A percentile compares a stretch with the other conserved stretches of the same genome.
Conservation (phyloP, 2,797 vertebrate species). For the Trachurus trachurus region DNA sequence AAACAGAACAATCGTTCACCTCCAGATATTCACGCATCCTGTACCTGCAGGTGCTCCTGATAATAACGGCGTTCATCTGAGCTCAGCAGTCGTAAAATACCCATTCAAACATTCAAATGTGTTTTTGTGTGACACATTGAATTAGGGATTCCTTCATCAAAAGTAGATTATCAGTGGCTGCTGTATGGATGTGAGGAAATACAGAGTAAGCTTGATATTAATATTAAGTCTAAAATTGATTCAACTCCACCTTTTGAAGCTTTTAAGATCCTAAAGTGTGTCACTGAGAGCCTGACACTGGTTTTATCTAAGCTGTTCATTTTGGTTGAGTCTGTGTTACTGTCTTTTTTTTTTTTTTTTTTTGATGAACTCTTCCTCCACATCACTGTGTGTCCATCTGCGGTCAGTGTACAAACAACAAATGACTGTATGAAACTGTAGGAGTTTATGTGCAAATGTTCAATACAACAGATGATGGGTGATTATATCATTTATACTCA, state of each 20-base stretch:
- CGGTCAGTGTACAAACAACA: constrained; percentile 36
- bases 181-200: neutral
- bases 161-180: neutral
- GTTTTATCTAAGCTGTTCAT: neutral
- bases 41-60: neutral
- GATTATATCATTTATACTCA: neutral
- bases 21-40: constrained; percentile 4
- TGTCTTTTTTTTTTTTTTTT: neutral
- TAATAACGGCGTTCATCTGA: constrained; percentile 7
- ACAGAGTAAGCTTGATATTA: neutral
- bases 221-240: neutral
- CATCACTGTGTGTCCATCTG: constrained; percentile 40
- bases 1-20: neutral
- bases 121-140: neutral
- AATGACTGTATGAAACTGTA: constrained; percentile 34
- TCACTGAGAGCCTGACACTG: neutral
- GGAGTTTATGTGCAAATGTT: constrained; percentile 42
- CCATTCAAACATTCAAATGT: neutral
- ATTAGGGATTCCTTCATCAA: neutral
- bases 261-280: neutral
- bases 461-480: constrained; percentile 19
- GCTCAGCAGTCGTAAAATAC: neutral
- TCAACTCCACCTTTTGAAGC: neutral
- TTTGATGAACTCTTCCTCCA: constrained; percentile 14
- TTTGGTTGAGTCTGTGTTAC: neutral